Percentiles rank a stretch among this genome's conserved stretches.
Evolutionary conservation across 2,113 vertebrate genomes (phyloP).

Genomic region (Grus americana): DNA sequence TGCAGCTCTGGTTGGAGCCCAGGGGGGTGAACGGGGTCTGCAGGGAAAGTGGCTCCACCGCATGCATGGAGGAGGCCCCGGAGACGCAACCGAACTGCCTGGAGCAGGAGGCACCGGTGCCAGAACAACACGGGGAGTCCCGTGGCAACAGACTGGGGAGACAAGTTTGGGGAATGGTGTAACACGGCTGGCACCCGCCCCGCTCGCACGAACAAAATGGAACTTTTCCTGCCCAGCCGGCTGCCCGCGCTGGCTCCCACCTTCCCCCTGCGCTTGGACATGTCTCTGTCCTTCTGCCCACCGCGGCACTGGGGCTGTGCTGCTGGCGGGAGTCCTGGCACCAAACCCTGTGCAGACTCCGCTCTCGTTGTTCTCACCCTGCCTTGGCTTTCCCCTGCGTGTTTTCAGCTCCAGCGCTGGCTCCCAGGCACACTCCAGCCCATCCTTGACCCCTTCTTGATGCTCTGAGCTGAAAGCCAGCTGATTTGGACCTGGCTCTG

Average conservation of each 20-base stretch:
- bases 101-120: background rate
- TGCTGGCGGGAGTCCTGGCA: background rate
- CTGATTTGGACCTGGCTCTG: background rate
- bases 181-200: background rate
- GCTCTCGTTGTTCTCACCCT: fast-evolving
- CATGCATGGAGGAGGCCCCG: fast-evolving
- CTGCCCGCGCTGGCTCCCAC: fast-evolving
- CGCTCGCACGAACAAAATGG: background rate
- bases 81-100: background rate
- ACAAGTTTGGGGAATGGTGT: background rate
- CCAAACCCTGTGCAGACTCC: background rate
- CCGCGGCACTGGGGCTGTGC: fast-evolving
- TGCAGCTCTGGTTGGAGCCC: background rate
- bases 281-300: background rate
- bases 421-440: background rate
- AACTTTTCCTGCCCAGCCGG: background rate
- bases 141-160: background rate
- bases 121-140: background rate
- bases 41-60: background rate
- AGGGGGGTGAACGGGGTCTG: fast-evolving
- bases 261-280: background rate
- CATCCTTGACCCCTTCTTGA: background rate
- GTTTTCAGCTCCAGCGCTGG: background rate
- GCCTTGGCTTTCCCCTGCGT: fast-evolving
- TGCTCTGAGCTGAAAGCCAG: background rate